Percentiles rank a stretch among this genome's conserved stretches.
Conservation (phyloP, 2,113 vertebrate genomes). For the Kryptolebias marmoratus region DNA sequence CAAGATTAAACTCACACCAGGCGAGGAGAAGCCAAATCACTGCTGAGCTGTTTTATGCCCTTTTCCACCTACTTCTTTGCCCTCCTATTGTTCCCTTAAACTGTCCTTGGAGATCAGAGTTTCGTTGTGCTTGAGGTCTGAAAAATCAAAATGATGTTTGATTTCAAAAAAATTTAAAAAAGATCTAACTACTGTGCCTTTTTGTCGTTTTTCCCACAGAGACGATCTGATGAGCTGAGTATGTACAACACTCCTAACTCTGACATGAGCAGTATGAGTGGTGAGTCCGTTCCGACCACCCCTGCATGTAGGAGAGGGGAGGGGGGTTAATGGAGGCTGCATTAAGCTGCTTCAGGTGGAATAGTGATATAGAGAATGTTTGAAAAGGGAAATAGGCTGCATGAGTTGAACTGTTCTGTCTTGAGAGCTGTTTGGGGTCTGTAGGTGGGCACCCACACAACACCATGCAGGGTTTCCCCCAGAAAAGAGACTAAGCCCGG, state of each 20-base stretch:
- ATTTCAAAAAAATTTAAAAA: slow-evolving; percentile 6
- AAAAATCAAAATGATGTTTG: slow-evolving; percentile 38
- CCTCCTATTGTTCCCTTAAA: slow-evolving; percentile 42
- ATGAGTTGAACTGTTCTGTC: slow-evolving; percentile 5
- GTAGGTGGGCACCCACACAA: slow-evolving; percentile 68
- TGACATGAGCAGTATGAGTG: slow-evolving; percentile 93
- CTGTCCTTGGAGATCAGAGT: slow-evolving; percentile 56
- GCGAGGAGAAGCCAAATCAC: slow-evolving; percentile 30
- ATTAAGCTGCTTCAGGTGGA: slow-evolving; percentile 24
- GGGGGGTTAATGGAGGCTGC: slow-evolving; percentile 15
- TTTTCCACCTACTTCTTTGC: slow-evolving; percentile 7
- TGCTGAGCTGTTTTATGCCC: slow-evolving; percentile 52
- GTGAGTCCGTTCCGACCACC: slow-evolving; percentile 82
- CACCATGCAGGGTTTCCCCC: slow-evolving; percentile 11
- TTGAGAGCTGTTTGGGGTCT: slow-evolving; percentile 36
- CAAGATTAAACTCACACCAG: slow-evolving; percentile 74
- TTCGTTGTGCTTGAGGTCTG: slow-evolving; percentile 50
- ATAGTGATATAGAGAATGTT: slow-evolving; percentile 25
- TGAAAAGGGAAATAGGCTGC: slow-evolving; percentile 28
- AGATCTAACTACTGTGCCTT: slow-evolving; percentile 11
- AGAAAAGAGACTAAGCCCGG: no score
- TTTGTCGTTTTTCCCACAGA: slow-evolving; percentile 78
- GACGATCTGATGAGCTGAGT: slow-evolving; percentile 98
- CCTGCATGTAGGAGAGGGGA: background rate
- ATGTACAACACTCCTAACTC: slow-evolving; percentile 96